These are phyloP conservation scores for Clanis bilineata DNA, from an alignment of 2,888 invertebrate species.

Conservation along the genomic window DNA sequence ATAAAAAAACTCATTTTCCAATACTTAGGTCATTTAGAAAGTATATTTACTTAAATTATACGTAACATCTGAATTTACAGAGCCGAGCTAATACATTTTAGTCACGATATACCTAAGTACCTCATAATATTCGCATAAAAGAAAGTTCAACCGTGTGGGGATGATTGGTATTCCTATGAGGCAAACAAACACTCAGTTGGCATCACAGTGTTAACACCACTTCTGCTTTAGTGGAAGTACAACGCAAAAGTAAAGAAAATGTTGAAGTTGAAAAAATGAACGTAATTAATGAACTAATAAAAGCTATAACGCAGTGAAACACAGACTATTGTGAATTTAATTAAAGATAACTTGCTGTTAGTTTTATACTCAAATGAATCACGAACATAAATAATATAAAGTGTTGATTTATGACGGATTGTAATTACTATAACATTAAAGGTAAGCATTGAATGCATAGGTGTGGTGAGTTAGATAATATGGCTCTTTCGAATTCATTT, in stretches of 20 bases:
- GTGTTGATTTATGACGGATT: neutral
- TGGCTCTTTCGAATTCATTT: too few relatives aligned
- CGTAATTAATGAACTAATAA: too few relatives aligned
- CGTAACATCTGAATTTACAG: constrained; percentile 10
- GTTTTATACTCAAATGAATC: neutral
- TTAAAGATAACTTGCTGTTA: neutral
- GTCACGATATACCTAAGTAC: constrained; percentile 21
- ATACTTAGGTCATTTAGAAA: neutral
- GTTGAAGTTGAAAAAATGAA: too few relatives aligned
- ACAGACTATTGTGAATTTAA: too few relatives aligned
- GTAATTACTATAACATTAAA: neutral
- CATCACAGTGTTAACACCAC: neutral
- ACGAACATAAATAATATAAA: neutral
- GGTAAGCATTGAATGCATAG: neutral
- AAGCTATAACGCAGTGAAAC: too few relatives aligned
- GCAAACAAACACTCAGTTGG: neutral
- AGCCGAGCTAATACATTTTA: constrained; percentile 23
- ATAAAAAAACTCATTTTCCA: neutral
- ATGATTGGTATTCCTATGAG: constrained; percentile 12
- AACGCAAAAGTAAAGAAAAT: too few relatives aligned
- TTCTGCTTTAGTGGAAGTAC: too few relatives aligned
- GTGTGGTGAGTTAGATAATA: too few relatives aligned
- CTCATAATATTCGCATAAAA: constrained; percentile 25
- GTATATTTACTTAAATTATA: constrained; percentile 5
- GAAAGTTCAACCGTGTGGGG: constrained; percentile 26